Conservation (phyloP, 2,888 invertebrate genomes). For the Epistrophe grossulariae region DNA sequence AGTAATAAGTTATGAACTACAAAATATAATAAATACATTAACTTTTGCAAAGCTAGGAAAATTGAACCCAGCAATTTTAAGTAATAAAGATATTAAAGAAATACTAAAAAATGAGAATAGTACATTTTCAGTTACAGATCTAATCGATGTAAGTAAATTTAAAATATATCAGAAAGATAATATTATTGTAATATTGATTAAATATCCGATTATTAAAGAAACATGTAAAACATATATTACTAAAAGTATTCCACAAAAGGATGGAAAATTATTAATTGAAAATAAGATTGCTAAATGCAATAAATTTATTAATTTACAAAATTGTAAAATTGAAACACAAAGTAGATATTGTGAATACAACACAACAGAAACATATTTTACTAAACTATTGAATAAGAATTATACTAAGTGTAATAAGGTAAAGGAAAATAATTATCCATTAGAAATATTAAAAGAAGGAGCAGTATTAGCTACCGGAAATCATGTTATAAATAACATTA, state of each 20-base stretch:
- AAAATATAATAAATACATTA: conserved; percentile 22
- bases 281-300: conserved; percentile 41
- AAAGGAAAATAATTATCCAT: conserved; percentile 27
- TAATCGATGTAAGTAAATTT: conserved; percentile 29
- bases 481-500: conserved; percentile 13
- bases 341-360: conserved; percentile 26
- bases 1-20: conserved; percentile 28
- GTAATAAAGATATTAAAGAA: conserved; percentile 31
- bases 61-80: conserved; percentile 25
- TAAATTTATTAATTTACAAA: conserved; percentile 33
- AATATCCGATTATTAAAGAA: conserved; percentile 21
- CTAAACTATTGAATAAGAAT: conserved; percentile 24
- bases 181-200: conserved; percentile 27
- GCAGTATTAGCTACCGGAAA: conserved; percentile 18
- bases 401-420: conserved; percentile 27
- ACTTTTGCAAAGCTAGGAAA: conserved; percentile 28
- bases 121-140: conserved; percentile 26
- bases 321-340: conserved; percentile 42
- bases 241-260: conserved; percentile 36
- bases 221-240: conserved; percentile 24
- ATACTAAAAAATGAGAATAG: conserved; percentile 8
- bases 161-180: conserved; percentile 32
- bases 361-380: conserved; percentile 23
- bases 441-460: conserved; percentile 34
- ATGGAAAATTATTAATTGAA: conserved; percentile 41